Percentiles rank a stretch among this genome's conserved stretches.
These are phyloP conservation scores for Oopsacas minuta DNA, from an alignment of 37 sponge, comb jelly and placozoan genomes.

Conservation along the genomic window DNA sequence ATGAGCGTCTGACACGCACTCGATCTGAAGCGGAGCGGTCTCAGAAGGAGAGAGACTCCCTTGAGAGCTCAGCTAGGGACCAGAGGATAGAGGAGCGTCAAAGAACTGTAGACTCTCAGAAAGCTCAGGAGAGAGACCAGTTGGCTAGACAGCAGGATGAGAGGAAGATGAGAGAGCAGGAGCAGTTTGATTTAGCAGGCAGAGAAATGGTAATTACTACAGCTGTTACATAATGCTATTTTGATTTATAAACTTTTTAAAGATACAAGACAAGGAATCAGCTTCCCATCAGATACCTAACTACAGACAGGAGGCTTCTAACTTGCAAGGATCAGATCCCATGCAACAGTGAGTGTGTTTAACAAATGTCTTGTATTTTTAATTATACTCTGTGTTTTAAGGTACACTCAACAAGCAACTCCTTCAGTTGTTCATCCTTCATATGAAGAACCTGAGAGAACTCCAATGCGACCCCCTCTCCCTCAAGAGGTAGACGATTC, in stretches of 20 bases:
- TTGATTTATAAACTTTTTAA: not conserved
- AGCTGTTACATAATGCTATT: no score
- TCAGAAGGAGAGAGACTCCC: not conserved
- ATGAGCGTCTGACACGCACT: not conserved
- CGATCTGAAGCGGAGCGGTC: not conserved
- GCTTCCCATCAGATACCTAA: not conserved
- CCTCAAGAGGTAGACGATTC: conserved; percentile 22
- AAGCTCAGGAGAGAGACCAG: not conserved
- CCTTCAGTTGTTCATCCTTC: not conserved
- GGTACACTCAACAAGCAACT: not conserved
- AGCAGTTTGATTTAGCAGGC: not conserved
- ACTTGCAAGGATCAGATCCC: not conserved
- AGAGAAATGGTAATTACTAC: not conserved
- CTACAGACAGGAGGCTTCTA: conserved; percentile 8
- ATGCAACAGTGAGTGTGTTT: not conserved
- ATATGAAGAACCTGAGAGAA: conserved; percentile 6
- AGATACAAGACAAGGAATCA: not conserved
- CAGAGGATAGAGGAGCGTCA: not conserved
- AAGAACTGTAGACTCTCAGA: not conserved
- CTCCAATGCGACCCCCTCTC: conserved; percentile 22
- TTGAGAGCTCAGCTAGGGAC: not conserved
- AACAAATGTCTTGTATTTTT: not conserved
- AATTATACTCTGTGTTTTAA: not conserved
- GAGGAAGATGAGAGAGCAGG: not conserved
- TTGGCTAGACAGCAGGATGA: not conserved